These are phyloP conservation scores for Perdita meconis DNA, from an alignment of 2,888 invertebrate species.

Conservation along the genomic window DNA sequence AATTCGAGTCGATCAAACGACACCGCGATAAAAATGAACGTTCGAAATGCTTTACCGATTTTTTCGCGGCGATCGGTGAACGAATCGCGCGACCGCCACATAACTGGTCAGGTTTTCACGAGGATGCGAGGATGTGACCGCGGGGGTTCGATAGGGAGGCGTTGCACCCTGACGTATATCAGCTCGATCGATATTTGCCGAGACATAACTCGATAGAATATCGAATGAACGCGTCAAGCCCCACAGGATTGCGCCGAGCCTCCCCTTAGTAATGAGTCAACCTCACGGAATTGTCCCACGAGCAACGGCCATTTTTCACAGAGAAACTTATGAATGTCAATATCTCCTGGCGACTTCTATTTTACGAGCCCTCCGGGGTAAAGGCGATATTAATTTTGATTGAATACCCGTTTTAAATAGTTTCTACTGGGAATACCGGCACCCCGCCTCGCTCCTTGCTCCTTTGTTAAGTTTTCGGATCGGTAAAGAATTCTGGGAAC, in stretches of 20 bases:
- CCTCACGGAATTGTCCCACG: constrained; percentile 51
- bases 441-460: not conserved
- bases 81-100: constrained; percentile 20
- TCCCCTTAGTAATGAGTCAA: constrained; percentile 58
- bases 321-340: constrained; percentile 14
- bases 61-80: constrained; percentile 49
- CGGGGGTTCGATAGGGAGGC: constrained; percentile 50
- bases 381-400: not conserved
- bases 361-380: not conserved
- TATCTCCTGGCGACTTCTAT: not conserved
- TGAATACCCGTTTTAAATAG: not conserved
- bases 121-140: constrained; percentile 54
- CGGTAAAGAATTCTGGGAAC: not conserved
- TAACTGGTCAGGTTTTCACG: constrained; percentile 40
- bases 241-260: constrained; percentile 37
- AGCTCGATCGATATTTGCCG: constrained; percentile 75
- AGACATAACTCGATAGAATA: constrained; percentile 76
- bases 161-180: constrained; percentile 50
- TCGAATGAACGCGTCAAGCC: constrained; percentile 66
- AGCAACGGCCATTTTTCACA: constrained; percentile 30
- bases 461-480: not conserved
- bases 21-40: constrained; percentile 63
- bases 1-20: constrained; percentile 47
- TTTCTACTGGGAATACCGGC: not conserved
- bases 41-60: constrained; percentile 62